Evolutionary conservation across 1,140 invertebrate genomes (phyloP), one percentile per base, ranked within the genome.

Genomic region (Adelges cooleyi): DNA sequence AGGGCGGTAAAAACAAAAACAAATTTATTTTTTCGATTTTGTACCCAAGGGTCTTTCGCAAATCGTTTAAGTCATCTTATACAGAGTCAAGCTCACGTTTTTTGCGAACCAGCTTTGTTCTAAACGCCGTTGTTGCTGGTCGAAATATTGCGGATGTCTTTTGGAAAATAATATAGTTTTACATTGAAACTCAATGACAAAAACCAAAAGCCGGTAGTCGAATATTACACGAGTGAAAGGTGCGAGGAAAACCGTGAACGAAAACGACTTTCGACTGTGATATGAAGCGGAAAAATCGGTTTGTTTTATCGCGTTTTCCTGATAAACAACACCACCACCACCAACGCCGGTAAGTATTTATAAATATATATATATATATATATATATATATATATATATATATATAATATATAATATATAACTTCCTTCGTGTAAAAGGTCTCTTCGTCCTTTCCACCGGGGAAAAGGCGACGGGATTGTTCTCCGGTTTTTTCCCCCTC

Each of bases 261-360:
- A 20, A 40, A 11, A 15, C n/a, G n/a, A 54, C 33, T 54, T 40
- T 42, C 33, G 20, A 22, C 52, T 20, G 33, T 42, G 52, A 40
- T 54, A 22, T 22, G 33, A 25, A 40, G 52, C 27, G 52, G 33
- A 27, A 27, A 44, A 42, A 46, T 42, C 23, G 22, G 54, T 59
- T 59, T 29, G 38, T 59, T 59, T 59, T 62, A 48, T 48, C 56
- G 42, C 56, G 42, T 48, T 48, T 62, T 62, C 33, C 25, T 22
- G 56, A 48, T 62, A 62, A 23, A 15, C 20, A 38, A 11, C n/a
- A n/a, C 23, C 38, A 20, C 18, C 13, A 23, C 5, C 20, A 38
- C 11, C n/a, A n/a, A 6, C 38, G 36, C 18, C 13, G 8, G 13
- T 4, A 36, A 42, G 15, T 10, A 56, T 40, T 40, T 25, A 4